These are phyloP conservation scores for Thysanoteuthis rhombus DNA, from an alignment of 2,888 invertebrate species.

Conservation along the genomic window DNA sequence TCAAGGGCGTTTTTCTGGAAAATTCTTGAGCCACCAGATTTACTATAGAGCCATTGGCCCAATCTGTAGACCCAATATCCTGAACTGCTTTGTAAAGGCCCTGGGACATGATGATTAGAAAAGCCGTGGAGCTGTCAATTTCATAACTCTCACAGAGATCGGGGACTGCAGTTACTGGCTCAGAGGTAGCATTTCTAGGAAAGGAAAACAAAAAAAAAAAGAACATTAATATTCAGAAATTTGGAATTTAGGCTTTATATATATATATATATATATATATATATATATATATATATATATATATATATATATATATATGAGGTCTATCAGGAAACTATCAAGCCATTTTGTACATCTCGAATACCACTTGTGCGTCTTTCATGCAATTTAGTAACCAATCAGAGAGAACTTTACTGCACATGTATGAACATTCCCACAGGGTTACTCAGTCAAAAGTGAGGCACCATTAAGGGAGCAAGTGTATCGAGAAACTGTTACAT, in stretches of 20 bases:
- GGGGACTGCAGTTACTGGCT: conserved; percentile 85
- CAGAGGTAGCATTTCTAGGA: conserved; percentile 74
- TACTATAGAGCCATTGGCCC: conserved; percentile 72
- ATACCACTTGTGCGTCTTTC: too few relatives aligned
- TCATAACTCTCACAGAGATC: conserved; percentile 81
- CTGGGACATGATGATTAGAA: conserved; percentile 85
- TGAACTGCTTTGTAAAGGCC: conserved; percentile 86
- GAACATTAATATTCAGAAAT: not conserved
- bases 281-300: not conserved
- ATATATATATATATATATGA: not conserved
- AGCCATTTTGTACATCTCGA: too few relatives aligned
- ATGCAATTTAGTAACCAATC: too few relatives aligned
- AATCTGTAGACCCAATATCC: conserved; percentile 78
- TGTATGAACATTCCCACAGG: too few relatives aligned
- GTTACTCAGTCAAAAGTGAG: too few relatives aligned
- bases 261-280: too few relatives aligned
- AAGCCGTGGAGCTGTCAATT: conserved; percentile 82
- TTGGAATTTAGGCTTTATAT: not conserved
- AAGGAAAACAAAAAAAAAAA: conserved; percentile 25
- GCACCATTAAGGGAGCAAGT: too few relatives aligned
- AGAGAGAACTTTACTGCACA: too few relatives aligned
- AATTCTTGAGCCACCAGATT: conserved; percentile 71
- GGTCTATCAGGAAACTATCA: too few relatives aligned
- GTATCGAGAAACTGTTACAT: too few relatives aligned
- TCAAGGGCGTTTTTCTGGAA: conserved; percentile 80